Base-by-base conservation (phyloP, 2,113 vertebrate genomes). In the Corythaeola cristata region DNA sequence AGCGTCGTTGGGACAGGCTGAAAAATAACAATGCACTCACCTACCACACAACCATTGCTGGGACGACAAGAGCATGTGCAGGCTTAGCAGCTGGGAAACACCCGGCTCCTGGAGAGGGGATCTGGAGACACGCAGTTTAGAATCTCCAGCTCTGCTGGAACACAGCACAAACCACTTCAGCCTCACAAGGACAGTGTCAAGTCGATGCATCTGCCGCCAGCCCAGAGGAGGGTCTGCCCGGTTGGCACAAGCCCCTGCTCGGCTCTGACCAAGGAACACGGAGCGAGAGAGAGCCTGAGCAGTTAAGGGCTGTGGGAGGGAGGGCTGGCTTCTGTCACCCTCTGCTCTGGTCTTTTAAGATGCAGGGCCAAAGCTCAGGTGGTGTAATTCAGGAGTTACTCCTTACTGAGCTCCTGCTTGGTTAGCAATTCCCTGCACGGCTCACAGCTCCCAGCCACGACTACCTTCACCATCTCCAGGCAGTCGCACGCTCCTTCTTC, bases 141-240 rank as follows among this genome's bases (percentile, higher is more conserved):
- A 15, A n/a, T 16, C 16, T 93, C 32, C 77, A 60, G 55, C 53
- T 81, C 53, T 12, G 19, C 14, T 11, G 11, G 14, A 58, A 11
- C 10, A 22, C 35, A 47, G 59, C 23, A 60, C 20, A 49, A 41
- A 82, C 13, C 32, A n/a, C 15, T 24, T 30, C 14, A 6, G 21
- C 12, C 27, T 24, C 2, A 0, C 44, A 28, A 45, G 74, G 53
- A 15, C 47, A 5, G 16, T 1, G 2, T 41, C 44, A 22, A 45
- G 39, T 13, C 6, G 49, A 12, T 8, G 7, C 11, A 37, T 35
- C 50, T 4, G 6, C 28, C 22, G 13, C 5, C 18, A 27, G 6
- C 16, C 19, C 23, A 15, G 27, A 35, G 24, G 14, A 55, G 23
- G 23, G 6, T 20, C 7, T 71, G 26, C 27, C n/a, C n/a, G 14